Evolutionary conservation across 2,888 invertebrate species (phyloP).

Genomic region (Ferdinandea cuprea): DNA sequence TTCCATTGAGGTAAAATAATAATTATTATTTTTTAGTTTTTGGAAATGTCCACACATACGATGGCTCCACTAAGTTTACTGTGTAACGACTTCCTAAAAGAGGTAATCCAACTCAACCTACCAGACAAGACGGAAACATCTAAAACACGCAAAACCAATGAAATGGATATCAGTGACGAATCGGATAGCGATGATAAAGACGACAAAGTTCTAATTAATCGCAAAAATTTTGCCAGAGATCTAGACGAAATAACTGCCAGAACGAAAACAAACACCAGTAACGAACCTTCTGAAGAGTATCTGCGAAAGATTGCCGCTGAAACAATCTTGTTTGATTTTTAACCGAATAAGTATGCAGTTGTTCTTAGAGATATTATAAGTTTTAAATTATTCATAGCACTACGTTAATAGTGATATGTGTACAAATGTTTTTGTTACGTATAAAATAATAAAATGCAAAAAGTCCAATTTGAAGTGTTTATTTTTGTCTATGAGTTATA

Average conservation of each 20-base stretch:
- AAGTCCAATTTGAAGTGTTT: slow-evolving; percentile 14
- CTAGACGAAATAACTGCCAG: neutral
- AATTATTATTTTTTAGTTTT: slow-evolving; percentile 79
- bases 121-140: neutral
- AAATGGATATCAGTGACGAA: slow-evolving; percentile 1
- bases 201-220: neutral
- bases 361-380: neutral
- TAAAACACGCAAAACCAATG: neutral
- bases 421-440: slow-evolving; percentile 36
- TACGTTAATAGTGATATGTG: slow-evolving; percentile 6
- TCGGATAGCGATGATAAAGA: slow-evolving; percentile 39
- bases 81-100: slow-evolving; percentile 80
- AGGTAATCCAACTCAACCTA: slow-evolving; percentile 76
- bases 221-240: neutral
- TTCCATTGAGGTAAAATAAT: slow-evolving; percentile 61
- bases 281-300: slow-evolving; percentile 71
- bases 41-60: slow-evolving; percentile 81
- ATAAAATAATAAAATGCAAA: slow-evolving; percentile 30
- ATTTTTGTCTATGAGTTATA: slow-evolving; percentile 1
- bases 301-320: slow-evolving; percentile 76
- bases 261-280: neutral
- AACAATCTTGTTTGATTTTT: slow-evolving; percentile 77
- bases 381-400: slow-evolving; percentile 1
- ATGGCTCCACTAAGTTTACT: slow-evolving; percentile 82
- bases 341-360: slow-evolving; percentile 25